These are phyloP conservation scores for Drosophila repleta DNA, from an alignment of 1,140 invertebrate genomes.

Conservation along the genomic window DNA sequence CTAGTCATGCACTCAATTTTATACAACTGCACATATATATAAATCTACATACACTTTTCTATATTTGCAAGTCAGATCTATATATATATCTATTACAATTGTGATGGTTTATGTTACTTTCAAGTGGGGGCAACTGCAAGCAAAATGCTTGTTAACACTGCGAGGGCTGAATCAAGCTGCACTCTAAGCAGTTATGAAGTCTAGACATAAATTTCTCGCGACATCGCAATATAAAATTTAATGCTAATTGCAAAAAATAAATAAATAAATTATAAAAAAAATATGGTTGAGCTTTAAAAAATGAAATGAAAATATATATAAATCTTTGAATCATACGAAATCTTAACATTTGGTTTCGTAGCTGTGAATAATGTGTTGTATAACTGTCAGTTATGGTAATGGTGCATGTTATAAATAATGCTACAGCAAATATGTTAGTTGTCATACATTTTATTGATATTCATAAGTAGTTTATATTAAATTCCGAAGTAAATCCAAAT, in stretches of 20 bases:
- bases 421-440: no score
- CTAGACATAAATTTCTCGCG: conserved; percentile 20
- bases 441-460: no score
- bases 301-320: background rate
- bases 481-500: no score
- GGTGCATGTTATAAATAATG: no score
- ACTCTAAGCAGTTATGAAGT: conserved; percentile 2
- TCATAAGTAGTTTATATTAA: no score
- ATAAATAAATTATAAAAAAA: background rate
- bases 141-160: conserved; percentile 3
- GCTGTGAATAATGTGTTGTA: no score
- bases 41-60: no score
- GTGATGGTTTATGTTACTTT: conserved; percentile 6
- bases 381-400: no score
- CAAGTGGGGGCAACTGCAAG: conserved; percentile 22
- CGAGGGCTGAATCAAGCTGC: conserved; percentile 4
- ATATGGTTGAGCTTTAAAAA: background rate
- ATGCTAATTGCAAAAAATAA: conserved; percentile 17
- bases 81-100: background rate
- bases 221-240: conserved; percentile 9
- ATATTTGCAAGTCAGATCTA: conserved; percentile 26
- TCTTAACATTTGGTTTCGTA: no score
- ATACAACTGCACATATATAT: background rate
- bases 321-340: no score
- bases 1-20: background rate